Conservation (phyloP, 2,113 vertebrate species). For the Alouatta palliata region DNA sequence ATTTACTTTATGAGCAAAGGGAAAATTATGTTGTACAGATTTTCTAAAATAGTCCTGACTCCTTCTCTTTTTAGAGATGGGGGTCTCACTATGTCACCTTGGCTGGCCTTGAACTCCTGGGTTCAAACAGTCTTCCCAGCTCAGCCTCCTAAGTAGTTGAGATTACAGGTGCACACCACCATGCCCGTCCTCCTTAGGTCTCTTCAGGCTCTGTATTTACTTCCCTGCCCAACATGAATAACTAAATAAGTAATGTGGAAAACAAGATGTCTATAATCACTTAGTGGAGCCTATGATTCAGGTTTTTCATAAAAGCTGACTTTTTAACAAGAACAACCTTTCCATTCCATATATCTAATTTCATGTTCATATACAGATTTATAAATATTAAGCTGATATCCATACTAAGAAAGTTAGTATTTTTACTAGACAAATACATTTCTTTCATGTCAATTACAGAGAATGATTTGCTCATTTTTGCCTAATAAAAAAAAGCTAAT, state of each 20-base stretch:
- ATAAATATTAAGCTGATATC: background rate
- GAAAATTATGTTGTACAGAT: background rate
- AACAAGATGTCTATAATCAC: background rate
- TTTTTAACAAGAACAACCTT: background rate
- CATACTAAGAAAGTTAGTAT: background rate
- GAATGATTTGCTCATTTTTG: background rate
- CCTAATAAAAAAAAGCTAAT: slow-evolving; percentile 47
- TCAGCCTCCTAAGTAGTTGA: background rate
- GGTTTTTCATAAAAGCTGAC: background rate
- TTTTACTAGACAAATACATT: background rate
- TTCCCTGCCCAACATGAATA: background rate
- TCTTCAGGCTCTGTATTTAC: background rate
- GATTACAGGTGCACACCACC: background rate
- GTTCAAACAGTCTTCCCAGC: background rate
- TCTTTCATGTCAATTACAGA: background rate
- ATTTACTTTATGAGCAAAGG: background rate
- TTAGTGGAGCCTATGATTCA: background rate
- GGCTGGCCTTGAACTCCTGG: background rate
- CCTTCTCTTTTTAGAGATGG: background rate
- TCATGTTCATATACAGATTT: background rate
- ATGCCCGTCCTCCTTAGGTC: background rate
- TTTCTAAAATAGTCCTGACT: background rate
- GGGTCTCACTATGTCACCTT: background rate
- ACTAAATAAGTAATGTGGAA: background rate
- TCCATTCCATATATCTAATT: background rate